phyloP scores from a whole-genome alignment of 2,113 vertebrate species.

The Ptilonorhynchus violaceus region DNA sequence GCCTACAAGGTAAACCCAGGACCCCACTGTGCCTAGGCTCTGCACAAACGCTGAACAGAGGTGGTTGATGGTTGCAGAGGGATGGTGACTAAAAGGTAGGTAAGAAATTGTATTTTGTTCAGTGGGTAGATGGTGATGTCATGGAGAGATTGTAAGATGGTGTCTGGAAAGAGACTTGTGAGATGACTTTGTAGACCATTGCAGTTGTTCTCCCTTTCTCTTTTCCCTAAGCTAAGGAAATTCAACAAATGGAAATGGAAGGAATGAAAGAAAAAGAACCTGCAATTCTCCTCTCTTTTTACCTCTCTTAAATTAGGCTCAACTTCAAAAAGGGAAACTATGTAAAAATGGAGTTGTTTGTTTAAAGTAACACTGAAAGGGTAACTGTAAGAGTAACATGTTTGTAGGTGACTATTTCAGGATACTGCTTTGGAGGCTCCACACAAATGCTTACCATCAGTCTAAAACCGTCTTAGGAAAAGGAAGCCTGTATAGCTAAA shows the following conservation, averaged over 20 bases:
- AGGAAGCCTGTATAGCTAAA: not conserved
- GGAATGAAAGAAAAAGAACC: not conserved
- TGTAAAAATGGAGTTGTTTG: not conserved
- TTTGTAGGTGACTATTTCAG: not conserved
- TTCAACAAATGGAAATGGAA: not conserved
- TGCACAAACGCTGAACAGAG: not conserved
- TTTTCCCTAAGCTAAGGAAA: not conserved
- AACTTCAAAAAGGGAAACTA: not conserved
- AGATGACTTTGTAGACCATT: not conserved
- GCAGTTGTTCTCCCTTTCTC: not conserved
- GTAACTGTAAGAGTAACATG: not conserved
- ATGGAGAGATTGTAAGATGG: not conserved
- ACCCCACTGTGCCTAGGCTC: not conserved
- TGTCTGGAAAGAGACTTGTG: not conserved
- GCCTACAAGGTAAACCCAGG: not conserved
- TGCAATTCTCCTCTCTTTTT: not conserved
- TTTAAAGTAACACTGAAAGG: not conserved
- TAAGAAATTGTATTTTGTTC: not conserved
- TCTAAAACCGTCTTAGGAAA: not conserved
- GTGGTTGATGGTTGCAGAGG: not conserved
- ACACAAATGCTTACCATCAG: not conserved
- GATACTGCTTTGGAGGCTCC: not conserved
- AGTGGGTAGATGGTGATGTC: not conserved
- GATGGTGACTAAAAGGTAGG: constrained; percentile 49
- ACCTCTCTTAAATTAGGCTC: not conserved